These are phyloP conservation scores for Megastigmus dorsalis DNA, from an alignment of 2,888 invertebrate species.

Conservation along the genomic window DNA sequence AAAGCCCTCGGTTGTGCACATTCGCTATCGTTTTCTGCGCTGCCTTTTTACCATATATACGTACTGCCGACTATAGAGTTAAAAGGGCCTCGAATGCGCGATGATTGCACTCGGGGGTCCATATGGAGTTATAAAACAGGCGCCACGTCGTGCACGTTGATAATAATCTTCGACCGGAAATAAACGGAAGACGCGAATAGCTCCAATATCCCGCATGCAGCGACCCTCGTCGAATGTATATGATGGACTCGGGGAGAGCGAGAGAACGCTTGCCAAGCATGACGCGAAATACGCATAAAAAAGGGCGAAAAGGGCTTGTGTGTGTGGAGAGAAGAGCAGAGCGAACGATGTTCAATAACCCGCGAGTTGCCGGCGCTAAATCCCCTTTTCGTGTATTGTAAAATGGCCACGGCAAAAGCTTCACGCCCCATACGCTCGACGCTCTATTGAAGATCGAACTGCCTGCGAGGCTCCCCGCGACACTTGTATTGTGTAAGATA, in stretches of 20 bases:
- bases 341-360: slow-evolving; percentile 64
- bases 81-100: slow-evolving; percentile 9
- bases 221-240: slow-evolving; percentile 56
- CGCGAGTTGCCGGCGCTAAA: slow-evolving; percentile 46
- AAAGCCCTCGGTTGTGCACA: background rate
- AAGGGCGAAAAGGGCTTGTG: slow-evolving; percentile 56
- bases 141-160: slow-evolving; percentile 42
- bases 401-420: slow-evolving; percentile 22
- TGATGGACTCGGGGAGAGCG: slow-evolving; percentile 32
- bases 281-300: slow-evolving; percentile 64
- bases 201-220: slow-evolving; percentile 56
- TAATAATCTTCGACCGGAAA: slow-evolving; percentile 57
- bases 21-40: background rate
- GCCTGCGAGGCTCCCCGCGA: background rate
- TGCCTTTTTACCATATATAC: background rate
- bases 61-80: background rate
- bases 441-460: slow-evolving; percentile 2
- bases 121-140: too few species aligned
- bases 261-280: slow-evolving; percentile 61
- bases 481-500: too few species aligned
- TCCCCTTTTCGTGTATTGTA: slow-evolving; percentile 43
- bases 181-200: slow-evolving; percentile 56
- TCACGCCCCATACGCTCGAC: slow-evolving; percentile 7
- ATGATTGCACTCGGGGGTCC: background rate
- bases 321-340: background rate